Conservation (phyloP, 2,113 vertebrate species). For the Bostrychus sinensis region DNA sequence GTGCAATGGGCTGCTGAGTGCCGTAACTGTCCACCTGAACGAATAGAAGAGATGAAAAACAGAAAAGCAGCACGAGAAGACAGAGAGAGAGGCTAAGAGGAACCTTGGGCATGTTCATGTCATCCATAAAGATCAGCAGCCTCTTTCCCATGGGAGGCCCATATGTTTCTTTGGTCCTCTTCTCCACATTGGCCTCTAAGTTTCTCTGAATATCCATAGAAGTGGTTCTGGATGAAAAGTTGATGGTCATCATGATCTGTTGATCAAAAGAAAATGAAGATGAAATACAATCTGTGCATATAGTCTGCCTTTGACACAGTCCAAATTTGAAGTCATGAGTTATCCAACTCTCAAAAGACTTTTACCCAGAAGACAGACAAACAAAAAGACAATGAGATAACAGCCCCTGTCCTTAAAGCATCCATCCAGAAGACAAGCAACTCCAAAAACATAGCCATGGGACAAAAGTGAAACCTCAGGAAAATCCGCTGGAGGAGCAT, state of each 20-base stretch:
- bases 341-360: too few species aligned
- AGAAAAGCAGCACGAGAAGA: not conserved
- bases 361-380: too few species aligned
- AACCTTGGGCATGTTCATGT: constrained; percentile 97
- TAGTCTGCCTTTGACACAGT: not conserved
- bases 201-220: constrained; percentile 95
- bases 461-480: too few species aligned
- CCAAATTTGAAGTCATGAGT: not conserved
- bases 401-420: too few species aligned
- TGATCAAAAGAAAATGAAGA: constrained; percentile 14
- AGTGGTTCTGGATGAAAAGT: constrained; percentile 94
- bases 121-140: constrained; percentile 93
- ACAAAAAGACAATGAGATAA: too few species aligned
- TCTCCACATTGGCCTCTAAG: constrained; percentile 92
- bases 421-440: too few species aligned
- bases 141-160: constrained; percentile 93
- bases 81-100: not conserved
- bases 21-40: constrained; percentile 92
- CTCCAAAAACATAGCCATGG: too few species aligned
- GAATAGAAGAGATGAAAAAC: not conserved
- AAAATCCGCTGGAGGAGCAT: too few species aligned
- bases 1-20: constrained; percentile 94
- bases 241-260: constrained; percentile 88
- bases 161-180: constrained; percentile 90
- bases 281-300: too few species aligned